A percentile compares a stretch with the other conserved stretches of the same genome.
These are phyloP conservation scores for Crematogaster levior DNA, from an alignment of 2,888 invertebrate species.

Conservation along the genomic window DNA sequence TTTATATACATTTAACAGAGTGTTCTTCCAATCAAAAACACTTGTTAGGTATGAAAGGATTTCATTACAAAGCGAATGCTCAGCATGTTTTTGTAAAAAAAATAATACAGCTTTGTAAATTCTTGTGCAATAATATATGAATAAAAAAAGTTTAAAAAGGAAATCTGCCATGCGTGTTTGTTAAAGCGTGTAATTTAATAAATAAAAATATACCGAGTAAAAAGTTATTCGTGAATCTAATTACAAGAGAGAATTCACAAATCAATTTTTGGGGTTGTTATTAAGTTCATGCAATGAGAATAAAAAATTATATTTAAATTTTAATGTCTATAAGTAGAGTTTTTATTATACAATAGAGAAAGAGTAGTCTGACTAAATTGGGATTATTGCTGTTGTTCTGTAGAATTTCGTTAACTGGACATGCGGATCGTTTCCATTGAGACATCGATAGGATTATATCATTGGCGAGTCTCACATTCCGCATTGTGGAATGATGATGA, in stretches of 20 bases:
- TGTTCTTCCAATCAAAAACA: constrained; percentile 8
- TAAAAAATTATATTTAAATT: no score
- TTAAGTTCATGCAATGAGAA: no score
- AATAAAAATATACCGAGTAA: background rate
- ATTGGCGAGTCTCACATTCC: constrained; percentile 50
- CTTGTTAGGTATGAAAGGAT: constrained; percentile 5
- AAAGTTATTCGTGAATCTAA: background rate
- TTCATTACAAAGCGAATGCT: constrained; percentile 19
- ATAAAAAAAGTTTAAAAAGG: background rate
- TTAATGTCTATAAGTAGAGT: no score
- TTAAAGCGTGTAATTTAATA: constrained; percentile 14
- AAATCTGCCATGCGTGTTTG: background rate
- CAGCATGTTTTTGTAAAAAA: background rate
- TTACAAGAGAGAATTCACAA: background rate
- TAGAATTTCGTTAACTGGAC: constrained; percentile 43
- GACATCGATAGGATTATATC: constrained; percentile 49
- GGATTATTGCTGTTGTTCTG: background rate
- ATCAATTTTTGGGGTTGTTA: background rate
- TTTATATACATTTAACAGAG: background rate
- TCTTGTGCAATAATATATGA: background rate
- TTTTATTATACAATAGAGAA: no score
- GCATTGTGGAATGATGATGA: constrained; percentile 46
- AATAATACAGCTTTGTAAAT: background rate
- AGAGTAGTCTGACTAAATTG: background rate
- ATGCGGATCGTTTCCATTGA: constrained; percentile 43